Percentiles rank a stretch among this genome's conserved stretches.
These are phyloP conservation scores for Empis stercorea DNA, from an alignment of 2,888 invertebrate genomes.

Conservation along the genomic window DNA sequence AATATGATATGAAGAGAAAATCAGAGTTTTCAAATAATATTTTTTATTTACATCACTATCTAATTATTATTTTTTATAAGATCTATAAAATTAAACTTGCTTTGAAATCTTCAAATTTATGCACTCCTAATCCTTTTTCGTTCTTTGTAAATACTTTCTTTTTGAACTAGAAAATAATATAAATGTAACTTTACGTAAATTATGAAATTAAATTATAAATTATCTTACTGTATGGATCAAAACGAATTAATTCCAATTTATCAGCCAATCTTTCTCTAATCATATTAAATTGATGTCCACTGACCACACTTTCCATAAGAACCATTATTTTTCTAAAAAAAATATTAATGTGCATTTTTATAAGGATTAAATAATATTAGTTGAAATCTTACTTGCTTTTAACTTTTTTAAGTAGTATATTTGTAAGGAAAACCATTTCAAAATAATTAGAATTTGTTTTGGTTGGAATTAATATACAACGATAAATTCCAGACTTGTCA, in stretches of 20 bases:
- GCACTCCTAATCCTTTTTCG: not conserved
- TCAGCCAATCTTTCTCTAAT: conserved; percentile 62
- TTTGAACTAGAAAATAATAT: not conserved
- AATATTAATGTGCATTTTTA: not conserved
- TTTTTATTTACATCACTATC: no score
- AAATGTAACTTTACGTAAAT: not conserved
- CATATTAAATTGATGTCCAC: conserved; percentile 54
- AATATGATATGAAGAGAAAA: no score
- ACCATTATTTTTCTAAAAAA: conserved; percentile 56
- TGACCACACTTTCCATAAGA: conserved; percentile 62
- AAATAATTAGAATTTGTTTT: no score
- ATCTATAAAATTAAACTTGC: no score
- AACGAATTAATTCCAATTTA: conserved; percentile 60
- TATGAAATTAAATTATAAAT: not conserved
- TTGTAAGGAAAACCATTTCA: not conserved
- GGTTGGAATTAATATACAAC: no score
- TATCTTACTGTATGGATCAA: conserved; percentile 68
- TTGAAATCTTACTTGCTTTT: not conserved
- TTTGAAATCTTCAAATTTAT: not conserved
- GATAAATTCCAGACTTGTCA: no score
- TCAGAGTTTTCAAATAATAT: no score
- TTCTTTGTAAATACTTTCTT: not conserved
- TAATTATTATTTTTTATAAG: no score
- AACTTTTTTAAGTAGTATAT: not conserved
- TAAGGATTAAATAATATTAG: no score